These are phyloP conservation scores for Oreocharis arfaki DNA, from an alignment of 2,113 vertebrate genomes.

Conservation along the genomic window DNA sequence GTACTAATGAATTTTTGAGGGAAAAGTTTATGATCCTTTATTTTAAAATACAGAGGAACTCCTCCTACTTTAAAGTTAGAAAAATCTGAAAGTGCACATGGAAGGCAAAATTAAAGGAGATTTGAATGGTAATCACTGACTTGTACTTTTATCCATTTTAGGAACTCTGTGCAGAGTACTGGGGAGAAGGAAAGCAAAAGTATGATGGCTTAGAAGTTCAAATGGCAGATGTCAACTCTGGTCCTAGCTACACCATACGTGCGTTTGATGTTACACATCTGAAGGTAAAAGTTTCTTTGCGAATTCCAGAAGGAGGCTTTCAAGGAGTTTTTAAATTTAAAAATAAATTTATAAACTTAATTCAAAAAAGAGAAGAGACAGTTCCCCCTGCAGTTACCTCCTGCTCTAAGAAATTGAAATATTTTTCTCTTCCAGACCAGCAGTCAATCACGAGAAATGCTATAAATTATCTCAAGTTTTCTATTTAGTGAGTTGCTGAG, in stretches of 20 bases:
- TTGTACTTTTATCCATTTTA: constrained; percentile 3
- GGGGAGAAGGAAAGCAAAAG: constrained; percentile 76
- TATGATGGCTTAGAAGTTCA: constrained; percentile 81
- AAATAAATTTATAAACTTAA: not conserved
- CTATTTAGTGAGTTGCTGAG: not conserved
- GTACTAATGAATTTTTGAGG: not conserved
- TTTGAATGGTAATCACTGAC: not conserved
- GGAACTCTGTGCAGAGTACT: constrained; percentile 82
- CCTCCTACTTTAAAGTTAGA: not conserved
- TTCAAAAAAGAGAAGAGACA: not conserved
- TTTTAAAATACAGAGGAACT: not conserved
- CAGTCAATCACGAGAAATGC: not conserved
- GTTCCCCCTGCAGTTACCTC: not conserved
- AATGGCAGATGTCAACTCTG: constrained; percentile 62
- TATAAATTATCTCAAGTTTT: not conserved
- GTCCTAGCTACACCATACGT: constrained; percentile 71
- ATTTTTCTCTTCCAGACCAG: not conserved
- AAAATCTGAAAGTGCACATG: not conserved
- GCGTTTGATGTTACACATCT: constrained; percentile 78
- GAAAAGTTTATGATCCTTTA: not conserved
- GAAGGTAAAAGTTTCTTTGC: constrained; percentile 75
- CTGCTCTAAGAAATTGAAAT: not conserved
- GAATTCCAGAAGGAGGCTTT: not conserved
- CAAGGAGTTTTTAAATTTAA: not conserved
- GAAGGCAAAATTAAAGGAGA: not conserved